A percentile compares a stretch with the other conserved stretches of the same genome.
Conservation (phyloP, 2,888 invertebrate species). For the Tanytarsus gracilentus region DNA sequence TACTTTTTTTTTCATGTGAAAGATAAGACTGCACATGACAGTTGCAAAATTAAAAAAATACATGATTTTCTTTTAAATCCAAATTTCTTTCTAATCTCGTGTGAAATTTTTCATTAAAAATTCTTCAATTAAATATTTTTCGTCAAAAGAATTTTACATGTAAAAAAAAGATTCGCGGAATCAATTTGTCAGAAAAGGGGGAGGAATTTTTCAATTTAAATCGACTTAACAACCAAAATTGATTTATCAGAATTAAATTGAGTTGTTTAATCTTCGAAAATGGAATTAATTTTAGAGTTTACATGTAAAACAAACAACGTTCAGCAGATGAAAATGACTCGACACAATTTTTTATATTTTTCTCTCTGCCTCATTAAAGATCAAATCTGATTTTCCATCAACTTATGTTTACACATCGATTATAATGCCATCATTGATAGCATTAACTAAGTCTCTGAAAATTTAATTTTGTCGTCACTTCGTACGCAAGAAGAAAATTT, state of each 20-base stretch:
- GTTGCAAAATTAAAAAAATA: not conserved
- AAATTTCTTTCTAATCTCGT: not conserved
- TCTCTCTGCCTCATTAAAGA: not conserved
- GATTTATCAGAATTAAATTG: not conserved
- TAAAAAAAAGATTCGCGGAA: not conserved
- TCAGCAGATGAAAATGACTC: not conserved
- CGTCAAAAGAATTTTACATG: not conserved
- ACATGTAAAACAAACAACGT: not conserved
- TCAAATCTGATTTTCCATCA: constrained; percentile 14
- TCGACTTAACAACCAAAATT: constrained; percentile 13
- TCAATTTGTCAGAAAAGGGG: not conserved
- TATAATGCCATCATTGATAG: not conserved
- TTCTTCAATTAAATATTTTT: not conserved
- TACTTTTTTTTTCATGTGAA: too few species aligned
- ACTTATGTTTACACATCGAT: constrained; percentile 21
- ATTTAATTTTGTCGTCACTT: constrained; percentile 18
- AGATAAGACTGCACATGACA: not conserved
- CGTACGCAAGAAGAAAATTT: not conserved
- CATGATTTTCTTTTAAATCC: not conserved
- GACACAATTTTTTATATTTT: not conserved
- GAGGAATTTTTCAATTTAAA: constrained; percentile 5
- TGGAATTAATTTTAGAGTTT: not conserved
- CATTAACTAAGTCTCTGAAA: constrained; percentile 9
- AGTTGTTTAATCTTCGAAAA: too few species aligned
- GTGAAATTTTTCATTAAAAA: not conserved